Evolutionary conservation across 2,113 vertebrate genomes (phyloP).

Genomic region (Passer domesticus): DNA sequence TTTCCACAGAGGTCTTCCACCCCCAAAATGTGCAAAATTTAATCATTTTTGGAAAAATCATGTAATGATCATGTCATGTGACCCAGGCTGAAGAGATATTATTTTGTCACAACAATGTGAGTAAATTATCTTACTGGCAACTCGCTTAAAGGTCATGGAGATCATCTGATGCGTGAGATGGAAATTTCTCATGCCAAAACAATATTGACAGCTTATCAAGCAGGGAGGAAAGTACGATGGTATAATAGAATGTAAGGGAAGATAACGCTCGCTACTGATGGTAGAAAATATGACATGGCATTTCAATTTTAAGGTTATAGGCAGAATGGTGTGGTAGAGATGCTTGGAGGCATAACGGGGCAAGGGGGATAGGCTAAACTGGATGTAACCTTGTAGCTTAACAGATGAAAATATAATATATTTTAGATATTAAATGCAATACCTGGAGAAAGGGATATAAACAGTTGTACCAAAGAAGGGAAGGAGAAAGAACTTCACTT

Average conservation of each 20-base stretch:
- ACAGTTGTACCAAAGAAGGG: background rate
- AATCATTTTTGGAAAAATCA: constrained; percentile 65
- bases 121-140: constrained; percentile 75
- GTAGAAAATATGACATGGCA: constrained; percentile 45
- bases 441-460: background rate
- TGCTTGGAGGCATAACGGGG: background rate
- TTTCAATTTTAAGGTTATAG: constrained; percentile 54
- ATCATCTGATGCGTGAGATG: constrained; percentile 73
- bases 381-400: background rate
- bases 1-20: background rate
- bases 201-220: constrained; percentile 70
- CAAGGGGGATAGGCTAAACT: background rate
- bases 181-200: constrained; percentile 69
- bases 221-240: constrained; percentile 46
- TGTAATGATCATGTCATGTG: constrained; percentile 67
- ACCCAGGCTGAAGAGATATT: constrained; percentile 58
- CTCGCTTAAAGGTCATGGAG: constrained; percentile 77
- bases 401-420: background rate
- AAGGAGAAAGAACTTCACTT: background rate
- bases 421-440: background rate
- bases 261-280: constrained; percentile 54
- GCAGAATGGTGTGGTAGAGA: constrained; percentile 51
- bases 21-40: constrained; percentile 26
- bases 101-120: constrained; percentile 74
- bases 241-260: constrained; percentile 69